Evolutionary conservation across 2,113 vertebrate genomes (phyloP).

Genomic region (Gymnarchus niloticus): DNA sequence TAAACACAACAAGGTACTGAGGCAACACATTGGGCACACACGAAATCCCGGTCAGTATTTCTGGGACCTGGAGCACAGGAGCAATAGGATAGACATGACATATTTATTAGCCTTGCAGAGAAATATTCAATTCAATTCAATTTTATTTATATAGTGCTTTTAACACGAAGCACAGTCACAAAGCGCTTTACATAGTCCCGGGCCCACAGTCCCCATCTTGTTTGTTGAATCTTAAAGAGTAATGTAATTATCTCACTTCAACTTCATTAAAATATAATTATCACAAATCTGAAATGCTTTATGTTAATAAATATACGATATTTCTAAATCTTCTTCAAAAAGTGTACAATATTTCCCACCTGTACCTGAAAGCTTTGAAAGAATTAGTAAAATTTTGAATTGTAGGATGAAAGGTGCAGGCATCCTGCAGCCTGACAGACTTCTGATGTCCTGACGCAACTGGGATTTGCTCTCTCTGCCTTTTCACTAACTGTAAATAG

Average conservation of each 20-base stretch:
- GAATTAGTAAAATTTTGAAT: slow-evolving; percentile 18
- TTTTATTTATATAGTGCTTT: no score
- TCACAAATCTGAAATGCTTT: not conserved
- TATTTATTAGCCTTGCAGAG: no score
- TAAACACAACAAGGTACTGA: no score
- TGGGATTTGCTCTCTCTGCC: not conserved
- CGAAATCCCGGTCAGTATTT: no score
- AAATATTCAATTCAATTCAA: no score
- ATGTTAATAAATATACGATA: not conserved
- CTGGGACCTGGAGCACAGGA: no score
- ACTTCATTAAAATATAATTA: not conserved
- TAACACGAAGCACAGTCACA: no score
- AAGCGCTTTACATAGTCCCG: no score
- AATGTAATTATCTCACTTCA: not conserved
- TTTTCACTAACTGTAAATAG: not conserved
- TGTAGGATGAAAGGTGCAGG: not conserved
- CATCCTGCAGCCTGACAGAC: not conserved
- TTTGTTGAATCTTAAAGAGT: not conserved
- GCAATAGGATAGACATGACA: no score
- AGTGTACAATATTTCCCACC: not conserved
- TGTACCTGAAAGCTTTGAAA: not conserved
- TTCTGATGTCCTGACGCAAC: slow-evolving; percentile 1
- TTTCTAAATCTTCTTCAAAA: not conserved
- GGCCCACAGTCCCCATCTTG: not conserved
- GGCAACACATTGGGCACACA: no score